phyloP scores from a whole-genome alignment of 2,113 vertebrate genomes.

The Zapornia atra region DNA sequence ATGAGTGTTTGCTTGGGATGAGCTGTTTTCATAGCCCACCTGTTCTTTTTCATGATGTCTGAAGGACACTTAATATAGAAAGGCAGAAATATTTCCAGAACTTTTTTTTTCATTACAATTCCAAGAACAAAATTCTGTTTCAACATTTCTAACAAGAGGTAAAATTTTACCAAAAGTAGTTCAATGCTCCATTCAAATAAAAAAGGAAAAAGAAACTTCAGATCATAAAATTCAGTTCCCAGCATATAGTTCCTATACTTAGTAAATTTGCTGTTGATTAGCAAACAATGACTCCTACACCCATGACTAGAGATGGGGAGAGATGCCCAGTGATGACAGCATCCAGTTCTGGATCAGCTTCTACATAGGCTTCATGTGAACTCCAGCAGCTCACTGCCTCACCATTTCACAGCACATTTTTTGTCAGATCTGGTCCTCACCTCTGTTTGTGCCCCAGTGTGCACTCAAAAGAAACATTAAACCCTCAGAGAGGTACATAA shows the following conservation, averaged over 20 bases:
- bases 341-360: not conserved
- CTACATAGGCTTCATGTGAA: fast-evolving
- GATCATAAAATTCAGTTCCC: not conserved
- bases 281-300: not conserved
- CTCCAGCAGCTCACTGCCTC: not conserved
- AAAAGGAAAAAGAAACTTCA: not conserved
- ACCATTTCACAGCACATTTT: not conserved
- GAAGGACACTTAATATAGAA: not conserved
- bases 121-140: not conserved
- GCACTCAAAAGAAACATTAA: not conserved
- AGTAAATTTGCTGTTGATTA: not conserved
- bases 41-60: not conserved
- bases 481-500: not conserved
- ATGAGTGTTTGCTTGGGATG: not conserved
- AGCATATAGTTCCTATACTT: not conserved
- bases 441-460: not conserved
- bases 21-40: not conserved
- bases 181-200: not conserved
- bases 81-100: not conserved
- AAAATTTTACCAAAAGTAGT: not conserved
- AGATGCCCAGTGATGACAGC: not conserved
- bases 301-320: not conserved
- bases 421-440: not conserved
- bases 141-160: not conserved
- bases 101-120: not conserved